Base-by-base conservation (phyloP, 2,888 invertebrate genomes). In the Leptopilina myrica region DNA sequence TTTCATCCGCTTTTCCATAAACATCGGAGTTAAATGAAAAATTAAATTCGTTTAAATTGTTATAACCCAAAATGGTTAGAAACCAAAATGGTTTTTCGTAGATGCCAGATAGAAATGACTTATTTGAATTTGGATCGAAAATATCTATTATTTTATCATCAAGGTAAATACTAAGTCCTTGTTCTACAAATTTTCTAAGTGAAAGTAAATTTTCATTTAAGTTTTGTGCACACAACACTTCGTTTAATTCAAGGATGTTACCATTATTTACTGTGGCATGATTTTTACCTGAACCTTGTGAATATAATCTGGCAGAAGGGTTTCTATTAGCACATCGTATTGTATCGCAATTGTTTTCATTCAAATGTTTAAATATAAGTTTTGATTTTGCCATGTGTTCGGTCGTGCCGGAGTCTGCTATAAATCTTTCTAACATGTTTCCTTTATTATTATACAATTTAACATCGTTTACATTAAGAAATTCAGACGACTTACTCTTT, bases 171-270 rank as follows among this genome's bases (percentile, higher is more conserved):
- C 49, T 76, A 4, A 65, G 20, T 14, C 64, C 76, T 12, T 53
- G 43, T 26, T 76, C 65, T 46, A 76, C 65, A 11, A 76, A 76
- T 76, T 64, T 76, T 53, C 76, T 76, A 14, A 76, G 76, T 53
- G 76, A 76, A n/a, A 76, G n/a, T n/a, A 64, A 49, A 49, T 76
- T 65, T 15, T 20, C 46, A 33, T 3, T 33, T 33, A 33, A 33
- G 33, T 33, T 33, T 33, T 33, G 2, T 0, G 76, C 26, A 53
- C 76, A 76, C 2, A 76, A n/a, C 15, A 76, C 65, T 49, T 64
- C 14, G 11, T 76, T 12, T 5, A 59, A 15, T 59, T 59, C 59
- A 59, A 59, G n/a, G n/a, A 15, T 59, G 20, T 59, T 59, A 15
- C n/a, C 59, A n/a, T 59, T n/a, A 15, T 59, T 15, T 59, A 59